Evolutionary conservation across 2,888 invertebrate genomes (phyloP), one percentile per base, ranked within the genome.

Genomic region (Xiphydria camelus): DNA sequence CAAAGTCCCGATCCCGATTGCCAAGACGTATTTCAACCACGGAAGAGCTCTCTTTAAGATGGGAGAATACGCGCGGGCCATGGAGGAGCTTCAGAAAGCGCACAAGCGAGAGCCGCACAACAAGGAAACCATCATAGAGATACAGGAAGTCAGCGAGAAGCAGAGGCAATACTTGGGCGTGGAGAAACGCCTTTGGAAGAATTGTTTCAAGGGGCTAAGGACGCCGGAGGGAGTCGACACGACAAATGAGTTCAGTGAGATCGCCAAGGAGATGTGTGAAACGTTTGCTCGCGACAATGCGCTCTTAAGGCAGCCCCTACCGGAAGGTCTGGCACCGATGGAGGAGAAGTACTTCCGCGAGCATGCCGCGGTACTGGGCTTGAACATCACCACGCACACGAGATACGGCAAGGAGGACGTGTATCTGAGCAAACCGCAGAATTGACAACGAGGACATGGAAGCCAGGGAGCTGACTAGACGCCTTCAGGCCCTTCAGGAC

Each of bases 11-110:
- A 17, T 34, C 9, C 57, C 57, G 15, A 64, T 56, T 6, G 64
- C 63, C n/a, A 75, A 75, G 56, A 62, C 66, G 4, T 39, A 61
- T 40, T 76, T 65, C 37, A 85, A 87, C 62, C 82, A 85, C 71
- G 88, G 87, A 0, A 83, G 83, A 61, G 88, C 89, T 12, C 71
- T 89, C 9, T 69, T 81, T 43, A 80, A 80, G 76, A 78, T 85
- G 20, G 80, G 81, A 2, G 81, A 85, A 6, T 88, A 80, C 65
- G 62, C 76, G 4, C 63, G 61, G 20, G 88, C 89, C 1, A 80
- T 82, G 50, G 76, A 75, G 31, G 74, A 78, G 55, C 70, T 89
- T 4, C 74, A 77, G 26, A 73, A 68, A 49, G 85, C 87, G 1
- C 76, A 80, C 19, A 68, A 67, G 37, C 53, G 83, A 19, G 77